Conservation (phyloP, 2,113 vertebrate species). For the Thunnus maccoyii region DNA sequence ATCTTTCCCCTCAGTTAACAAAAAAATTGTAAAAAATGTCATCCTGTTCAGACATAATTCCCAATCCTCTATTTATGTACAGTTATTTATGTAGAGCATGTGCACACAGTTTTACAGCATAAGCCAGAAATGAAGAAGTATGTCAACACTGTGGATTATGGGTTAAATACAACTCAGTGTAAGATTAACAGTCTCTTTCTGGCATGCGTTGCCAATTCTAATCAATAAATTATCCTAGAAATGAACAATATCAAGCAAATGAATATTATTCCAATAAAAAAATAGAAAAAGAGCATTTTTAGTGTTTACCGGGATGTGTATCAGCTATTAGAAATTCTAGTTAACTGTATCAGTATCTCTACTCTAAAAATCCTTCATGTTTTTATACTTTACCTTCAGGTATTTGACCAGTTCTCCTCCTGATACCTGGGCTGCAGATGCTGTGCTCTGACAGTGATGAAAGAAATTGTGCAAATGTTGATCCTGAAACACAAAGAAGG, state of each 20-base stretch:
- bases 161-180: conserved; percentile 1
- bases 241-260: neutral
- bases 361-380: neutral
- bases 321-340: neutral
- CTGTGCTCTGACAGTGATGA: conserved; percentile 92
- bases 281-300: no score
- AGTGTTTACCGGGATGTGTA: no score
- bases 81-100: neutral
- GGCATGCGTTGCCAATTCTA: neutral
- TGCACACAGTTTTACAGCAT: neutral
- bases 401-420: conserved; percentile 96
- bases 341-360: neutral
- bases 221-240: neutral
- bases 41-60: conserved; percentile 3
- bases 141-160: neutral
- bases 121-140: neutral
- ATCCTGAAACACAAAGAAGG: conserved; percentile 85
- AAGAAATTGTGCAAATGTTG: conserved; percentile 99
- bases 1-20: neutral
- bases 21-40: neutral
- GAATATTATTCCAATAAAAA: no score
- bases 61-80: neutral
- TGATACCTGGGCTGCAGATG: conserved; percentile 86
- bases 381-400: conserved; percentile 90
- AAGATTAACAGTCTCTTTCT: neutral